phyloP scores from a whole-genome alignment of 2,113 vertebrate genomes.

The Burhinus oedicnemus region DNA sequence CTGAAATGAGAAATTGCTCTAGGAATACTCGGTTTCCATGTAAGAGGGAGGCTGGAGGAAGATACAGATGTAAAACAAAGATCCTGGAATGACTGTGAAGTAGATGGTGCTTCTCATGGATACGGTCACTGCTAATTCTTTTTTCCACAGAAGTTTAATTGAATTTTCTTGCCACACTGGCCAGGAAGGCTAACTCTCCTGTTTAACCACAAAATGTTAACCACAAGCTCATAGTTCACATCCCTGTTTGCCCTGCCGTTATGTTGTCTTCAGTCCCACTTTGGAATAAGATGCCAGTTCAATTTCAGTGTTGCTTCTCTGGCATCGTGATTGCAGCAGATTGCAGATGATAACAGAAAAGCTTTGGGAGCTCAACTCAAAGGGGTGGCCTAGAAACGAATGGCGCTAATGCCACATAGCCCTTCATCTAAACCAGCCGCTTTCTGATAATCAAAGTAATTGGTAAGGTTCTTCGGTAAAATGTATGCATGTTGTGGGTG shows the following conservation, averaged over 20 bases:
- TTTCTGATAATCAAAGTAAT: not conserved
- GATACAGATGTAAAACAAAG: not conserved
- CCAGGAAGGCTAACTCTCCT: not conserved
- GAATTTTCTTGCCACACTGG: not conserved
- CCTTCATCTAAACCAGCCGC: not conserved
- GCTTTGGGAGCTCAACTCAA: not conserved
- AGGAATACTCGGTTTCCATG: not conserved
- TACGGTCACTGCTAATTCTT: not conserved
- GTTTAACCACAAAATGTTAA: not conserved
- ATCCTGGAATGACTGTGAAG: not conserved
- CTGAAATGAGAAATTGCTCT: not conserved
- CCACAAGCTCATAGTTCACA: not conserved
- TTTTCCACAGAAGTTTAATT: not conserved
- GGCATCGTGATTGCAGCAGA: fast-evolving
- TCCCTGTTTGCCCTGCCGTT: not conserved
- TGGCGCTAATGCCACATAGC: not conserved
- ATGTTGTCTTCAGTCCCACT: not conserved
- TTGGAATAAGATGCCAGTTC: not conserved
- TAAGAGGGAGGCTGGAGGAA: not conserved
- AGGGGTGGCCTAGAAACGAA: not conserved
- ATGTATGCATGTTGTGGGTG: not conserved
- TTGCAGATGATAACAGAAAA: fast-evolving
- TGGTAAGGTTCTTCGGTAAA: not conserved
- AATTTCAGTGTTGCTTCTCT: not conserved
- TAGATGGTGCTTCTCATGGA: not conserved